A percentile compares a stretch with the other conserved stretches of the same genome.
These are phyloP conservation scores for Leptobrachium ailaonicum DNA, from an alignment of 2,113 vertebrate genomes.

Conservation along the genomic window DNA sequence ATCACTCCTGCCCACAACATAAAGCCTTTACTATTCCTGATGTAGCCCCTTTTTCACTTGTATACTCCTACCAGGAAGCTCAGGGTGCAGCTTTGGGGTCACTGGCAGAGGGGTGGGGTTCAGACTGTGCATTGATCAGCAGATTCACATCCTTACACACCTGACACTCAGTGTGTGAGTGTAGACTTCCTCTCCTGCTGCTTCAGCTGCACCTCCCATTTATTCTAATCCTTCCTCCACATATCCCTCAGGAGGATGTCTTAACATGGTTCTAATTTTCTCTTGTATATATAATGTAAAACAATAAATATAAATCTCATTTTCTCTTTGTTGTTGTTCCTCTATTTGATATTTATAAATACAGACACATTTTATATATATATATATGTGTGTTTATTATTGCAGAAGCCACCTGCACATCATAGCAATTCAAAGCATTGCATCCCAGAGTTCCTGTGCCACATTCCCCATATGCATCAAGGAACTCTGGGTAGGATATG, in stretches of 20 bases:
- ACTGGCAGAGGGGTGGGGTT: too few relatives aligned
- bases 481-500: too few relatives aligned
- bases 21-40: background rate
- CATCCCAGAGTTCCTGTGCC: too few relatives aligned
- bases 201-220: background rate
- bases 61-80: background rate
- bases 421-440: too few relatives aligned
- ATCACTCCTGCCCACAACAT: conserved; percentile 16
- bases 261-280: background rate
- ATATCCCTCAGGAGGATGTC: background rate
- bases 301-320: background rate
- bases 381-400: too few relatives aligned
- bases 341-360: background rate
- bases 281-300: background rate
- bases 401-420: too few relatives aligned
- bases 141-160: background rate
- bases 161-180: background rate
- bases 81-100: too few relatives aligned
- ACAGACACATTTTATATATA: too few relatives aligned
- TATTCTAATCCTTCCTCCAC: background rate
- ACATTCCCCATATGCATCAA: too few relatives aligned
- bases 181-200: background rate
- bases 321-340: background rate
- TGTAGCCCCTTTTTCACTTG: background rate
- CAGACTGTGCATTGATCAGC: background rate